These are phyloP conservation scores for Kuschelorhynchus macadamiae DNA, from an alignment of 2,888 invertebrate genomes.

Conservation along the genomic window DNA sequence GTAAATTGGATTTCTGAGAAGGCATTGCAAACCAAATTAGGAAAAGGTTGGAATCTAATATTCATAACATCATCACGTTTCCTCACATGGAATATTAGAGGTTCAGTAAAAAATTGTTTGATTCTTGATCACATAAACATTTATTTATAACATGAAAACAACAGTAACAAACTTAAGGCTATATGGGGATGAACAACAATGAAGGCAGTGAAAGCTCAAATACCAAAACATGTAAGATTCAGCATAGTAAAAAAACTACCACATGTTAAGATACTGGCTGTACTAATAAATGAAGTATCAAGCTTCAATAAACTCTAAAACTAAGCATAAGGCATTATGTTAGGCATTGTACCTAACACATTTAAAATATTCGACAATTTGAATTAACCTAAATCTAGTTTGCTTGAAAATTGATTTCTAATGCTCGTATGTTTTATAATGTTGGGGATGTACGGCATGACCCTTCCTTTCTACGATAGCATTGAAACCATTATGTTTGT, in stretches of 20 bases:
- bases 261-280: too few relatives aligned
- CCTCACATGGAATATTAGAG: neutral
- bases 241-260: neutral
- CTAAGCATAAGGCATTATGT: too few relatives aligned
- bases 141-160: slow-evolving; percentile 10
- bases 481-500: slow-evolving; percentile 75
- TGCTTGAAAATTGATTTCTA: neutral
- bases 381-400: neutral
- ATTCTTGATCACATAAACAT: neutral
- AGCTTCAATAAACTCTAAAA: too few relatives aligned
- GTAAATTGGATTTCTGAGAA: too few relatives aligned
- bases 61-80: too few relatives aligned
- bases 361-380: too few relatives aligned
- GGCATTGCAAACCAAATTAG: too few relatives aligned
- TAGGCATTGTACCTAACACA: too few relatives aligned
- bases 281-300: too few relatives aligned
- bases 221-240: slow-evolving; percentile 1
- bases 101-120: neutral
- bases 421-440: slow-evolving; percentile 37
- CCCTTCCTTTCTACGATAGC: slow-evolving; percentile 73
- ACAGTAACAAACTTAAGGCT: slow-evolving; percentile 12
- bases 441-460: slow-evolving; percentile 58
- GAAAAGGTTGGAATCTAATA: too few relatives aligned
- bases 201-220: neutral
- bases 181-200: slow-evolving; percentile 2